Evolutionary conservation across 2,113 vertebrate species (phyloP).

Genomic region (Vulpes vulpes): DNA sequence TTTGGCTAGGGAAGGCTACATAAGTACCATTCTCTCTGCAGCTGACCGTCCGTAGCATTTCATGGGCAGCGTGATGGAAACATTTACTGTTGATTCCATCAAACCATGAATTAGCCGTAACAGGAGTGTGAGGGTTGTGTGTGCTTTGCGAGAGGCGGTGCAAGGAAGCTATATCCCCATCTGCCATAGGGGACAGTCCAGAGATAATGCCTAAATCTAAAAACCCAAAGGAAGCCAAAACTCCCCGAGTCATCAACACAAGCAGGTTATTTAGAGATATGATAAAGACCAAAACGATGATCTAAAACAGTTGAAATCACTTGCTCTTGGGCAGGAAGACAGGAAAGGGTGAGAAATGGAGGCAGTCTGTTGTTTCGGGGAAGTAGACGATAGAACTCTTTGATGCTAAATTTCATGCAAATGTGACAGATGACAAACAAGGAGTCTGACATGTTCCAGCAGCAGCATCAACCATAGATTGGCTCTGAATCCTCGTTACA

Average conservation of each 20-base stretch:
- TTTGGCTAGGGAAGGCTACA: fast-evolving
- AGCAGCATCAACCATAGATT: not conserved
- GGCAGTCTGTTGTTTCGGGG: not conserved
- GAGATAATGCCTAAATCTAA: not conserved
- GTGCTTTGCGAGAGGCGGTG: no score
- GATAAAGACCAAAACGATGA: not conserved
- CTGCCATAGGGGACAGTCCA: not conserved
- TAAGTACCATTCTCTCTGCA: fast-evolving
- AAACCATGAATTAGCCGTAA: no score
- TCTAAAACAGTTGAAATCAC: not conserved
- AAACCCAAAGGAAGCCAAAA: not conserved
- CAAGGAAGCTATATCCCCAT: not conserved
- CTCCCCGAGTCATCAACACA: not conserved
- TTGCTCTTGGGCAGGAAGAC: not conserved
- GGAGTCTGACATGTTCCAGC: not conserved
- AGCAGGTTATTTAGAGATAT: not conserved
- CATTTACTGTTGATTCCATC: not conserved
- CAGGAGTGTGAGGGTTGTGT: not conserved
- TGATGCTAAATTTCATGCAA: not conserved
- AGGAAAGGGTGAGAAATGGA: no score
- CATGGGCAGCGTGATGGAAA: fast-evolving
- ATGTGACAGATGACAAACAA: no score
- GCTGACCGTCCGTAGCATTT: not conserved
- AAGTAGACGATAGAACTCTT: not conserved
- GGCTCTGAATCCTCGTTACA: not conserved